Evolutionary conservation across 2,888 invertebrate genomes (phyloP), one percentile per base, ranked within the genome.

Genomic region (Sepioteuthis lessoniana): DNA sequence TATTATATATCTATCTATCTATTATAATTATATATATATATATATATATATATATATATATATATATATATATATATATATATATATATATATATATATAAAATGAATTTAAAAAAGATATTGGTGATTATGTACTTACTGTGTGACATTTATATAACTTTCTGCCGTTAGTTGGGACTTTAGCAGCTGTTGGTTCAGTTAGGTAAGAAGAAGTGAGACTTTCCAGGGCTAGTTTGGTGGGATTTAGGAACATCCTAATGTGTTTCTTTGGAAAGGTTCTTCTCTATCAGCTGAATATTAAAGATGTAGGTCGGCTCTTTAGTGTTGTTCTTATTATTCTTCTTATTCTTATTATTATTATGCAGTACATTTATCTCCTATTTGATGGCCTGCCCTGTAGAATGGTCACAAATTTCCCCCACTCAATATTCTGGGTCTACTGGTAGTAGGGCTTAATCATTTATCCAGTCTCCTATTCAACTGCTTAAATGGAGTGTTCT

Each of bases 381-480:
- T 76, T 76, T 76, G 76, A 76, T 76, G 76, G 76, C 76, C 76
- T 76, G 35, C 76, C 76, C 76, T 76, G 76, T 35, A 76, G 76
- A 76, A 76, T n/a, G 76, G 76, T 76, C 76, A 76, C 76, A 76
- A 76, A n/a, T 76, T 76, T 35, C n/a, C 76, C 76, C 76, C n/a
- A 76, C 76, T 76, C 35, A 76, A 35, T 76, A 76, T 76, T 76
- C 76, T 76, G 76, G 76, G 76, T 76, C 76, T 76, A 76, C 76
- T 35, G n/a, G 76, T 76, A n/a, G 76, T 76, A 76, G 76, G 76
- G 76, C 35, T 76, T n/a, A 47, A 76, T 76, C 76, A 76, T 76
- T 76, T 76, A 76, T 76, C 76, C 76, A 76, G 76, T 76, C 76
- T 76, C 76, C 76, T 76, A 76, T 76, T 76, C 76, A 76, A 76